These are phyloP conservation scores for Eucera pruinosa DNA, from an alignment of 2,888 invertebrate species.

Conservation along the genomic window DNA sequence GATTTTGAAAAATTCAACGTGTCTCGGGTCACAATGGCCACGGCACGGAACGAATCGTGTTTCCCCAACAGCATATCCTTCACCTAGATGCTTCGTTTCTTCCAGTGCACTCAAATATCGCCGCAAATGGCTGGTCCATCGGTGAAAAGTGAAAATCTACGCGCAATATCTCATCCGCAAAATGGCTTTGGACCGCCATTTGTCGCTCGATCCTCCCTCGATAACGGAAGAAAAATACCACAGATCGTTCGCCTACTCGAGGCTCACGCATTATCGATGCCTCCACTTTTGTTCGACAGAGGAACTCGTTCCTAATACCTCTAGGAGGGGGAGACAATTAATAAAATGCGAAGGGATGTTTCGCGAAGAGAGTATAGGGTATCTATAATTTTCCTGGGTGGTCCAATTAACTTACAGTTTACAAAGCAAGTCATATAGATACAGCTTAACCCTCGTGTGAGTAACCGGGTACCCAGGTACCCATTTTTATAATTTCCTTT, in stretches of 20 bases:
- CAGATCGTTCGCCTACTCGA: background rate
- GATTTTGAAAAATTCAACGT: slow-evolving; percentile 69
- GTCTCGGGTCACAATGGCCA: slow-evolving; percentile 50
- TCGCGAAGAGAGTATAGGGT: background rate
- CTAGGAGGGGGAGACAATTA: background rate
- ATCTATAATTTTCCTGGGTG: background rate
- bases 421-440: background rate
- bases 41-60: slow-evolving; percentile 74
- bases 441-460: no score
- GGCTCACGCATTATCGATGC: slow-evolving; percentile 38
- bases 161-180: slow-evolving; percentile 67
- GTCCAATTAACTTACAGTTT: background rate
- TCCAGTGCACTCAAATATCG: slow-evolving; percentile 36
- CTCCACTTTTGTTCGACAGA: slow-evolving; percentile 14
- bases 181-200: slow-evolving; percentile 55
- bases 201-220: slow-evolving; percentile 61
- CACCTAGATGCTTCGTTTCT: slow-evolving; percentile 36
- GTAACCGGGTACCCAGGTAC: no score
- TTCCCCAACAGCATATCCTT: slow-evolving; percentile 72
- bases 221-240: slow-evolving; percentile 60
- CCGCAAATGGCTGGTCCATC: slow-evolving; percentile 51
- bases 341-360: background rate
- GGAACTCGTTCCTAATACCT: background rate
- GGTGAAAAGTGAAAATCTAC: slow-evolving; percentile 67
- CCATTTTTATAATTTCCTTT: no score